These are phyloP conservation scores for Nebria ingens DNA, from an alignment of 1,140 invertebrate species.

Conservation along the genomic window DNA sequence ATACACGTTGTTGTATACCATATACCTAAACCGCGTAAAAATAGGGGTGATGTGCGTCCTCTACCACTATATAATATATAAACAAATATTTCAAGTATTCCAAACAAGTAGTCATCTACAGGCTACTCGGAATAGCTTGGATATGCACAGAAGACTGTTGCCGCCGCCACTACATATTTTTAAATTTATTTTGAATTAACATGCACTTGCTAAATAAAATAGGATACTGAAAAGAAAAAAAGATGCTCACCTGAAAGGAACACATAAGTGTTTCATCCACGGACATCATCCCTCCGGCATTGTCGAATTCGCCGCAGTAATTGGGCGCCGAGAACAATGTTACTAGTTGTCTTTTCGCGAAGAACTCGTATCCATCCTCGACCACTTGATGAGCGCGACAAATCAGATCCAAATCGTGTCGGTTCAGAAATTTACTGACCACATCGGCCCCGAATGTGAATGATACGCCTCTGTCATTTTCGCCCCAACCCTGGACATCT, in stretches of 20 bases:
- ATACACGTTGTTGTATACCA: too few relatives aligned
- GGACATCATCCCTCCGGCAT: constrained; percentile 88
- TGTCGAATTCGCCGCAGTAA: constrained; percentile 84
- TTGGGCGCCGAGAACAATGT: constrained; percentile 86
- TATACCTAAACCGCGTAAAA: too few relatives aligned
- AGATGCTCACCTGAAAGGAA: constrained; percentile 68
- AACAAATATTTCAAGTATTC: too few relatives aligned
- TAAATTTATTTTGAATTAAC: too few relatives aligned
- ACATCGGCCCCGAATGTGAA: constrained; percentile 80
- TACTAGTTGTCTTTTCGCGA: constrained; percentile 81
- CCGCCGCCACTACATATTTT: too few relatives aligned
- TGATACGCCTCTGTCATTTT: constrained; percentile 80
- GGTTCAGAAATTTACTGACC: constrained; percentile 73
- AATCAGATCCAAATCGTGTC: constrained; percentile 79
- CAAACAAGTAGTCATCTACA: too few relatives aligned
- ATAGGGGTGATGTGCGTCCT: too few relatives aligned
- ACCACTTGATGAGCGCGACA: constrained; percentile 88
- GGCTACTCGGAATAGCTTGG: too few relatives aligned
- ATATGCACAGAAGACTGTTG: too few relatives aligned
- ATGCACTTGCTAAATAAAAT: too few relatives aligned
- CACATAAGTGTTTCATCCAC: constrained; percentile 99
- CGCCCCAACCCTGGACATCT: constrained; percentile 76
- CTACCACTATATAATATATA: too few relatives aligned
- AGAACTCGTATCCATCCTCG: constrained; percentile 86
- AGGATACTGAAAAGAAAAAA: too few relatives aligned